Conservation (phyloP, 2,888 invertebrate species). For the Agonopterix arenella region DNA sequence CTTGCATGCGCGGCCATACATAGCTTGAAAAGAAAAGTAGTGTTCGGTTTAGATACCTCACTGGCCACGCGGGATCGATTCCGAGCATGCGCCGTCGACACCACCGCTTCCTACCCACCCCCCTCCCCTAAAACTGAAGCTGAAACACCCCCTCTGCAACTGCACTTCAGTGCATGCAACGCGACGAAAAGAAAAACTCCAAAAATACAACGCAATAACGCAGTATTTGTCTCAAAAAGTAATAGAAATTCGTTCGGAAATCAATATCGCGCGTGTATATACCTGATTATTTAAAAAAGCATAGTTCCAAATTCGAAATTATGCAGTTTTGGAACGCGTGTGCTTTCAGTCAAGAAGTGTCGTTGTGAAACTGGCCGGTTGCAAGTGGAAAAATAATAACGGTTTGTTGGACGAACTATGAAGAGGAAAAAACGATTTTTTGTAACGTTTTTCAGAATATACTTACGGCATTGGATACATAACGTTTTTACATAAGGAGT, state of each 20-base stretch:
- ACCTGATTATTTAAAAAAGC: conserved; percentile 3
- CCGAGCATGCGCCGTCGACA: conserved; percentile 55
- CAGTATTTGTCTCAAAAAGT: not conserved
- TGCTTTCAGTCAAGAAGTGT: conserved; percentile 6
- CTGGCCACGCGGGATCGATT: conserved; percentile 66
- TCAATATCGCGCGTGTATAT: conserved; percentile 5
- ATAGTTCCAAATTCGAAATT: conserved; percentile 14
- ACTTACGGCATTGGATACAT: conserved; percentile 14
- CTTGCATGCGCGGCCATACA: conserved; percentile 14
- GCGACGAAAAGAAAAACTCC: conserved; percentile 40
- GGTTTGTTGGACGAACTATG: conserved; percentile 54
- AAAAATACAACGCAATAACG: conserved; percentile 32
- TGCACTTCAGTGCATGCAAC: conserved; percentile 72
- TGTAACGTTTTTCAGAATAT: conserved; percentile 28
- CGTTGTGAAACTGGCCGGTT: conserved; percentile 17
- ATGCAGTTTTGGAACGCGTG: conserved; percentile 9
- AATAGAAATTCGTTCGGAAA: conserved; percentile 14
- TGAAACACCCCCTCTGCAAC: conserved; percentile 54
- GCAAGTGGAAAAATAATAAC: conserved; percentile 22
- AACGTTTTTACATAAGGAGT: conserved; percentile 40
- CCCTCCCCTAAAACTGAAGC: conserved; percentile 26
- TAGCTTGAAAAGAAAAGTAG: conserved; percentile 40
- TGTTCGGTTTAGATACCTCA: conserved; percentile 55
- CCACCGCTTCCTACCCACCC: conserved; percentile 40
- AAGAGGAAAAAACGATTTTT: conserved; percentile 64